phyloP scores from a whole-genome alignment of 1,140 invertebrate genomes.

The Chymomyza costata region DNA sequence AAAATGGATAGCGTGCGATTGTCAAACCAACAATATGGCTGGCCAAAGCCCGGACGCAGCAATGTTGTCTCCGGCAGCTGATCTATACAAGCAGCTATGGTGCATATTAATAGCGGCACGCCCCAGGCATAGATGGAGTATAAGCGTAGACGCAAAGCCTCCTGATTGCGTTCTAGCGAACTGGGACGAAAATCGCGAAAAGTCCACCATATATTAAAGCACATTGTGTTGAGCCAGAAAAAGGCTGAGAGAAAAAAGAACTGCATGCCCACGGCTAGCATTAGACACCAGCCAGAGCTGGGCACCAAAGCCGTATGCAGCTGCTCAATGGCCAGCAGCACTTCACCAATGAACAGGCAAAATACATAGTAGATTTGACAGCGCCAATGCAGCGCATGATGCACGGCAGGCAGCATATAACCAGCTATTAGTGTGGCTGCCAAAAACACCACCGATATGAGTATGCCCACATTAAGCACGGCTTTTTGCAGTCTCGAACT shows the following conservation, averaged over 20 bases:
- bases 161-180: slow-evolving; percentile 87
- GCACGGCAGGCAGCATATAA: slow-evolving; percentile 84
- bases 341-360: slow-evolving; percentile 85
- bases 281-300: slow-evolving; percentile 79
- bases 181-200: slow-evolving; percentile 90
- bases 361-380: slow-evolving; percentile 89
- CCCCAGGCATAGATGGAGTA: slow-evolving; percentile 90
- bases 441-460: slow-evolving; percentile 86
- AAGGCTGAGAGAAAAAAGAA: slow-evolving; percentile 96
- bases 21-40: slow-evolving; percentile 87
- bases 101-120: slow-evolving; percentile 83
- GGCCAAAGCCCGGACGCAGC: slow-evolving; percentile 84
- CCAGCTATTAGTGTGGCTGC: slow-evolving; percentile 85
- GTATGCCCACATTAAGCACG: slow-evolving; percentile 84
- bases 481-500: slow-evolving; percentile 81
- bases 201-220: slow-evolving; percentile 96
- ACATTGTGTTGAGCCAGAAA: slow-evolving; percentile 97
- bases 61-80: slow-evolving; percentile 74
- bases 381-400: slow-evolving; percentile 89
- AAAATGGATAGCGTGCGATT: slow-evolving; percentile 85
- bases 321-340: slow-evolving; percentile 81
- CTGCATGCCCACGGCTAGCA: slow-evolving; percentile 89
- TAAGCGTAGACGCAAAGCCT: slow-evolving; percentile 83
- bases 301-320: slow-evolving; percentile 74
- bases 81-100: slow-evolving; percentile 83